phyloP scores from a whole-genome alignment of 1,140 invertebrate species.

The Neoseiulus cucumeris region DNA sequence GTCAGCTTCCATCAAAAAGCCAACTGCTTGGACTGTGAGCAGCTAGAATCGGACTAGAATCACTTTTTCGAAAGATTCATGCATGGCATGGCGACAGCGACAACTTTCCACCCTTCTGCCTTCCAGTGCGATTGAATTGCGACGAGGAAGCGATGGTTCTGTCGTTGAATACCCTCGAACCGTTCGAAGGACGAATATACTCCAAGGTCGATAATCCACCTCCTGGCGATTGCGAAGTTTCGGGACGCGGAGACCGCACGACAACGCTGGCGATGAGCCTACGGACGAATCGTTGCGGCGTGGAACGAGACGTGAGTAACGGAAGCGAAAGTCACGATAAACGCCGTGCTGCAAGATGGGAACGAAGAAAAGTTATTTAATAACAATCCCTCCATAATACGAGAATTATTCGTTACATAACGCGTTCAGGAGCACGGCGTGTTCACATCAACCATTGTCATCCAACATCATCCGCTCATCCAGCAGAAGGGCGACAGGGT shows the following conservation, averaged over 20 bases:
- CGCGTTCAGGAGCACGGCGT: constrained; percentile 21
- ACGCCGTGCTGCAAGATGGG: too few species aligned
- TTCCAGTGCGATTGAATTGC: constrained; percentile 34
- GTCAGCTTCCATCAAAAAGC: constrained; percentile 33
- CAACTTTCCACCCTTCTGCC: too few species aligned
- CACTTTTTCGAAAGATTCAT: too few species aligned
- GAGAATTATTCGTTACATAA: constrained; percentile 14
- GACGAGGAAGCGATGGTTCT: constrained; percentile 30
- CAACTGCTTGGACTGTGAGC: constrained; percentile 35
- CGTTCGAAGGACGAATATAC: constrained; percentile 34
- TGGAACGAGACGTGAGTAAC: background rate
- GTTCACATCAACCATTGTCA: constrained; percentile 32
- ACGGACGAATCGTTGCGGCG: constrained; percentile 18
- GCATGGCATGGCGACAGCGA: too few species aligned
- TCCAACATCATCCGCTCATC: constrained; percentile 39
- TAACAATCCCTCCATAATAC: constrained; percentile 10
- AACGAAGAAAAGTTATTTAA: too few species aligned
- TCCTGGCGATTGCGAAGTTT: constrained; percentile 28
- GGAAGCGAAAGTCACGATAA: too few species aligned
- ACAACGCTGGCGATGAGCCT: constrained; percentile 29
- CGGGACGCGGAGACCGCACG: constrained; percentile 28
- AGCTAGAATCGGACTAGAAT: too few species aligned
- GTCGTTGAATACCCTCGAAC: constrained; percentile 29
- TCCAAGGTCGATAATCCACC: constrained; percentile 23
- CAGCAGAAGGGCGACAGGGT: constrained; percentile 37